Evolutionary conservation across 2,888 invertebrate species (phyloP).

Genomic region (Listrodromus nycthemerus): DNA sequence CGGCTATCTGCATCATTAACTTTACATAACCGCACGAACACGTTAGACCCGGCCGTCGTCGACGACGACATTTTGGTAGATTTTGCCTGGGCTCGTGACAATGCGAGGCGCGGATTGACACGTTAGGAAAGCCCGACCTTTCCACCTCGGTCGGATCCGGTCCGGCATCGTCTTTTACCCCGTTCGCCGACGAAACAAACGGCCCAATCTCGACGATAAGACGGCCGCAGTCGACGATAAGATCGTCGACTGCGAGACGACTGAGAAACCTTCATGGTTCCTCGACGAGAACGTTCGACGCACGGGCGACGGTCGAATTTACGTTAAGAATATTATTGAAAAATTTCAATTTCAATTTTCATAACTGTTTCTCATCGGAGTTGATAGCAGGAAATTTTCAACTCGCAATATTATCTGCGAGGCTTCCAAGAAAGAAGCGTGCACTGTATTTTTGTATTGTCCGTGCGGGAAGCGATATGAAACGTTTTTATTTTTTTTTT

Average conservation of each 20-base stretch:
- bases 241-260: neutral
- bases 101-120: neutral
- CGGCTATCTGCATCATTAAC: conserved; percentile 81
- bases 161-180: neutral
- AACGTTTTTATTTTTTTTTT: too few species aligned
- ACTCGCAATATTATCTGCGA: too few species aligned
- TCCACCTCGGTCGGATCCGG: neutral
- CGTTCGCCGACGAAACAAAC: conserved; percentile 14
- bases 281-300: neutral
- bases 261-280: neutral
- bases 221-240: too few species aligned
- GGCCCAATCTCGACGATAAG: conserved; percentile 28
- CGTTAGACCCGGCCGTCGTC: conserved; percentile 72
- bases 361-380: too few species aligned
- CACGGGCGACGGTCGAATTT: neutral
- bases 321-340: too few species aligned
- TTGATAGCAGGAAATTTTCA: too few species aligned
- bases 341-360: too few species aligned
- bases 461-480: too few species aligned
- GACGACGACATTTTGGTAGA: conserved; percentile 76
- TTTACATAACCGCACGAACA: conserved; percentile 83
- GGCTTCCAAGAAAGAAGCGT: too few species aligned
- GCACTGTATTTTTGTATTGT: too few species aligned
- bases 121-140: neutral
- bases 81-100: conserved; percentile 6